These are phyloP conservation scores for Amphiprion percula DNA, from an alignment of 2,113 vertebrate genomes.

Conservation along the genomic window DNA sequence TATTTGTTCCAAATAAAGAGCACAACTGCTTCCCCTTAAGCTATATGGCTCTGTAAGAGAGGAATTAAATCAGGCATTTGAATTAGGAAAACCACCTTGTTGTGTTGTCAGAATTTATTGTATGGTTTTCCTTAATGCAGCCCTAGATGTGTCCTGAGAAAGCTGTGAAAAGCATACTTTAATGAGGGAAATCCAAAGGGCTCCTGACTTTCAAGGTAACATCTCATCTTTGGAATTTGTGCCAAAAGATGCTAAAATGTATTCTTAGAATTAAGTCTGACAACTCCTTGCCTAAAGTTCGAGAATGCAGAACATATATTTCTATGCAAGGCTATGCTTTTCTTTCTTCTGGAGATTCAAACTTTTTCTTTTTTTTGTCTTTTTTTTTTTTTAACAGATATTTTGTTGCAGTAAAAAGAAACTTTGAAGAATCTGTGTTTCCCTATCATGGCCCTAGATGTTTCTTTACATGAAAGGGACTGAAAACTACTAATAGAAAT, in stretches of 20 bases:
- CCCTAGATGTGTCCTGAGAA: background rate
- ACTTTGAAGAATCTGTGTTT: background rate
- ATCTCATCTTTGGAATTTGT: slow-evolving; percentile 2
- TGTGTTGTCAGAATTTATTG: no score
- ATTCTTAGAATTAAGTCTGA: background rate
- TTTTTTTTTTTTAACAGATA: no score
- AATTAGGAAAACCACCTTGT: background rate
- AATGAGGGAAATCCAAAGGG: background rate
- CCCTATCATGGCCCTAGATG: background rate
- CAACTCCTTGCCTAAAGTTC: no score
- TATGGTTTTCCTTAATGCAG: background rate
- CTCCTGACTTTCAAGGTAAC: background rate
- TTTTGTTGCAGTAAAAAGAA: no score
- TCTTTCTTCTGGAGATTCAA: no score
- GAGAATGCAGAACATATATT: background rate
- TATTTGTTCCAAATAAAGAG: background rate
- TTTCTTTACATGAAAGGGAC: background rate
- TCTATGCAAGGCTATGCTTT: background rate
- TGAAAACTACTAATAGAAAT: background rate
- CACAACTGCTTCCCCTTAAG: background rate
- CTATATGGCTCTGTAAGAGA: background rate
- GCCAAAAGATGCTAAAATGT: background rate
- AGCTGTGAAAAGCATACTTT: slow-evolving; percentile 1
- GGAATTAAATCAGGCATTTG: no score
- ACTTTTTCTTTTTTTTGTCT: no score